Base-by-base conservation (phyloP, 2,113 vertebrate genomes). In the Myrmecophaga tridactyla region DNA sequence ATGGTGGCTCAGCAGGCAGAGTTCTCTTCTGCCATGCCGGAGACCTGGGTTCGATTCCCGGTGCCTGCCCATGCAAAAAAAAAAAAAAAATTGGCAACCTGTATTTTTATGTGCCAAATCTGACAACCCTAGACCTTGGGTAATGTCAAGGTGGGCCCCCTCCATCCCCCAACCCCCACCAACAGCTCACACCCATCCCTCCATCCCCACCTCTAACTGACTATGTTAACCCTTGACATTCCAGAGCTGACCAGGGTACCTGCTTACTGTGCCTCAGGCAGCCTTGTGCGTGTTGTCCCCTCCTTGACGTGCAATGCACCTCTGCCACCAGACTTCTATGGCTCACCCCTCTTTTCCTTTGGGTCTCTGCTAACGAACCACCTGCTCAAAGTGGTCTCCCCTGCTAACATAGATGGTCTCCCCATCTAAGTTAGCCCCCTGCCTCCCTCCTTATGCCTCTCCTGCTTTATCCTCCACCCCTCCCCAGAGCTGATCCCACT, bases 161-260 rank as follows among this genome's bases (percentile, higher is more conserved):
- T n/a, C n/a, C n/a, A n/a, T n/a, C n/a, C n/a, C n/a, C n/a, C n/a
- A n/a, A n/a, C n/a, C n/a, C n/a, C n/a, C n/a, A n/a, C n/a, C n/a
- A n/a, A n/a, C n/a, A n/a, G n/a, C n/a, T n/a, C n/a, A n/a, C n/a
- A n/a, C n/a, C n/a, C n/a, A n/a, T n/a, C n/a, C n/a, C 53, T 20
- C 53, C 53, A 7, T 23, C 23, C 21, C 48, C 60, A 53, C n/a
- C 39, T 1, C 17, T 34, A 18, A 25, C 17, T 46, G 78, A 9
- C 2, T 56, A 12, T 18, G 21, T 58, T 23, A n/a, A 27, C 46
- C 31, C 17, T 17, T 2, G 17, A 69, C 4, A 0, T 7, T 2
- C 51, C 21, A 7, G 31, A 25, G 34, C 70, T 27, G 12, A 12
- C 13, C 56, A 0, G 2, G 58, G n/a, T 0, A 3, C 17, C 48